These are phyloP conservation scores for Coreoperca whiteheadi DNA, from an alignment of 2,113 vertebrate genomes.

Conservation along the genomic window DNA sequence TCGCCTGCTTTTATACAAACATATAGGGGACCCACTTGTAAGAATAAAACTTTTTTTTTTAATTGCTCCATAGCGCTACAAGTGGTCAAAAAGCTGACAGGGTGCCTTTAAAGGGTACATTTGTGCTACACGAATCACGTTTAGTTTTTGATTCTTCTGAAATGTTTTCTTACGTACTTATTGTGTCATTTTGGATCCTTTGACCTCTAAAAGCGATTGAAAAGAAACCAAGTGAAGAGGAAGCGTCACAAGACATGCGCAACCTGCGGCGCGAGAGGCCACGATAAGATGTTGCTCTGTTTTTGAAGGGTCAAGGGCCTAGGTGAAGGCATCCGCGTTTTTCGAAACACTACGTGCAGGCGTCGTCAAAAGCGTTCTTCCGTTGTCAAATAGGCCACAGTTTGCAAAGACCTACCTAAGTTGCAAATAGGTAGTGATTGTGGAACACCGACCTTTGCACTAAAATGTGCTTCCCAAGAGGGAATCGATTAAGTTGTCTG, in stretches of 20 bases:
- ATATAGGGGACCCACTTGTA: not conserved
- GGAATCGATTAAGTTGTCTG: constrained; percentile 12
- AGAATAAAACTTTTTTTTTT: no score
- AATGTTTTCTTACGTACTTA: not conserved
- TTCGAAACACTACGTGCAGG: no score
- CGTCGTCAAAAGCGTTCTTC: not conserved
- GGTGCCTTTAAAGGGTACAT: not conserved
- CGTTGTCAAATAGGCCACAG: not conserved
- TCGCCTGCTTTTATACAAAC: no score
- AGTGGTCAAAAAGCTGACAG: not conserved
- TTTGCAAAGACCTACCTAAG: not conserved
- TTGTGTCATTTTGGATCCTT: not conserved
- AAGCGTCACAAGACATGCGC: not conserved
- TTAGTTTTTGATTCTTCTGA: not conserved
- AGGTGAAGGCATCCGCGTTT: not conserved
- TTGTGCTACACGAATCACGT: not conserved
- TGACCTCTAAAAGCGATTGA: not conserved
- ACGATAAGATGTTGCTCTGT: not conserved
- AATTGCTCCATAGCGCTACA: not conserved
- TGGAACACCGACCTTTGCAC: constrained; percentile 4
- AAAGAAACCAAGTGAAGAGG: not conserved
- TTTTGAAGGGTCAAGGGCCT: not conserved
- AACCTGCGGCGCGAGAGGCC: not conserved
- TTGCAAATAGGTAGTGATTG: not conserved
- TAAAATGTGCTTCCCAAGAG: not conserved